Evolutionary conservation across 2,113 vertebrate genomes (phyloP).

Genomic region (Leptocoma aspasia): DNA sequence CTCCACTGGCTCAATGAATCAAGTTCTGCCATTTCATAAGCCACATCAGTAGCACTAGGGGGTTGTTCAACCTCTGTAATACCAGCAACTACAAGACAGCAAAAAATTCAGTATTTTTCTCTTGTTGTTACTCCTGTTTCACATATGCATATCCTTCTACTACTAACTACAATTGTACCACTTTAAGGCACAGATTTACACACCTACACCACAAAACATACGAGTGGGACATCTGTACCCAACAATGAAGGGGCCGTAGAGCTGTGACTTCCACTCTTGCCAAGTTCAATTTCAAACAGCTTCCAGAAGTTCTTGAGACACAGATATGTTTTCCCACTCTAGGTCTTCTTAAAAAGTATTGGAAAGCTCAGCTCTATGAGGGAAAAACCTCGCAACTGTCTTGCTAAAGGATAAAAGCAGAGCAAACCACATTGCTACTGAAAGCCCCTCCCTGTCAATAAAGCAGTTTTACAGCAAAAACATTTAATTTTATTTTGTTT

Average conservation of each 20-base stretch:
- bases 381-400: not conserved
- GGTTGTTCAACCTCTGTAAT: not conserved
- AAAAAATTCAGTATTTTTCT: not conserved
- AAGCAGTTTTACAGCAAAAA: constrained; percentile 47
- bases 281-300: not conserved
- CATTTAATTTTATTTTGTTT: constrained; percentile 70
- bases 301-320: not conserved
- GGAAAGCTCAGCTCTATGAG: not conserved
- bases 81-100: not conserved
- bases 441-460: constrained; percentile 19
- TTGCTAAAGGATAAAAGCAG: constrained; percentile 32
- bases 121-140: not conserved
- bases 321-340: not conserved
- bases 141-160: not conserved
- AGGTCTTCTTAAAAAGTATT: not conserved
- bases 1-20: not conserved
- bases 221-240: not conserved
- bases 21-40: not conserved
- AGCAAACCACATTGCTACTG: not conserved
- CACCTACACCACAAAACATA: not conserved
- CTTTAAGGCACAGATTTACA: not conserved
- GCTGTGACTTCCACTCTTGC: not conserved
- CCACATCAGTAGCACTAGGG: not conserved
- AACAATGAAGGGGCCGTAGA: not conserved
- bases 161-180: not conserved